A percentile compares a stretch with the other conserved stretches of the same genome.
These are phyloP conservation scores for Beroe ovata DNA, from an alignment of 37 sponge, comb jelly and placozoan species.

Conservation along the genomic window DNA sequence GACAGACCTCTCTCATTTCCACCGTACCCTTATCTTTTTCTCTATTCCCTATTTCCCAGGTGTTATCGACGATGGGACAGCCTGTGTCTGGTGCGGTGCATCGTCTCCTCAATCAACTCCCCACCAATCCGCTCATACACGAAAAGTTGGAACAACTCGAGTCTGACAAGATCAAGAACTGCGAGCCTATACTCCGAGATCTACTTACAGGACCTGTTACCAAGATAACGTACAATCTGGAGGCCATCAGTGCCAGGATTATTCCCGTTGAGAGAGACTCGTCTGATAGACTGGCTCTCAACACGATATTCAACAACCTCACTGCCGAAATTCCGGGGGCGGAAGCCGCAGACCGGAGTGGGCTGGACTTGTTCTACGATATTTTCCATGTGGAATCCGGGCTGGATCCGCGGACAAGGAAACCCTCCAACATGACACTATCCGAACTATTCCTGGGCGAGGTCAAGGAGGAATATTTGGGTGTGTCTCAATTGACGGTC, in stretches of 20 bases:
- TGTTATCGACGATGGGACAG: conserved; percentile 23
- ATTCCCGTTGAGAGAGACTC: conserved; percentile 61
- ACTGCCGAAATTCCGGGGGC: conserved; percentile 8
- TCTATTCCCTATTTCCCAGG: no score
- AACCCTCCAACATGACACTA: conserved; percentile 65
- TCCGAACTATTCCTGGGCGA: conserved; percentile 52
- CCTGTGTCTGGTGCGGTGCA: conserved; percentile 44
- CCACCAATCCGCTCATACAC: conserved; percentile 47
- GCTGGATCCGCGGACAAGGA: neutral
- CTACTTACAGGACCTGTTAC: conserved; percentile 64
- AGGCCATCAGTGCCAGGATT: conserved; percentile 51
- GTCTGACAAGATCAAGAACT: conserved; percentile 27
- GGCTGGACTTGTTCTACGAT: conserved; percentile 55
- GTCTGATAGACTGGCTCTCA: conserved; percentile 41
- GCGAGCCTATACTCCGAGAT: neutral
- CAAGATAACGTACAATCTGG: conserved; percentile 41
- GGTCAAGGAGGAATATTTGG: conserved; percentile 30
- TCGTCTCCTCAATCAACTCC: conserved; percentile 51
- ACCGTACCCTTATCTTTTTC: no score
- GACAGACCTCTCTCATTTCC: no score
- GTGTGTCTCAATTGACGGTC: conserved; percentile 7
- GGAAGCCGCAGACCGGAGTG: neutral
- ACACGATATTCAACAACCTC: conserved; percentile 35
- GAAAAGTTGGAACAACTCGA: conserved; percentile 32
- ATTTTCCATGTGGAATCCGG: conserved; percentile 6